Conservation (phyloP, 1,140 invertebrate species). For the Orchestia grillus region DNA sequence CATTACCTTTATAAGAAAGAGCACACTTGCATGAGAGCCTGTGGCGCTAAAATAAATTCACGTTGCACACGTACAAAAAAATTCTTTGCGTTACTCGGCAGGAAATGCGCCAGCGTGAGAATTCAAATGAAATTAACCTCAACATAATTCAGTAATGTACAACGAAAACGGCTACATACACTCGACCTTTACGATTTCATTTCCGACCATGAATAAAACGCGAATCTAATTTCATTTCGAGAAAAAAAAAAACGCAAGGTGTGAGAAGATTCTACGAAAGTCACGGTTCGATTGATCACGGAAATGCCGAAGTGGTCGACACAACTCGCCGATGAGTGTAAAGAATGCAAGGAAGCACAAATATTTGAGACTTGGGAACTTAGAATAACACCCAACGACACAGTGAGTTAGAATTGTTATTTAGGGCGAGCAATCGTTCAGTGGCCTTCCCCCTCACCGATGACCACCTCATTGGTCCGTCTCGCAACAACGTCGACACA, state of each 20-base stretch:
- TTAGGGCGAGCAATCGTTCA: too few species aligned
- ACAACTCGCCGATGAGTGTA: not conserved
- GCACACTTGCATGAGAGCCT: not conserved
- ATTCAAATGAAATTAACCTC: not conserved
- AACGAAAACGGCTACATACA: not conserved
- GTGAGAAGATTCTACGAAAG: not conserved
- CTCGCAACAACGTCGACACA: not conserved
- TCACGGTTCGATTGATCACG: not conserved
- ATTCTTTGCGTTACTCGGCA: not conserved
- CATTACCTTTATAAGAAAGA: not conserved
- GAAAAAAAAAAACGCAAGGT: not conserved
- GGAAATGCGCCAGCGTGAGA: not conserved
- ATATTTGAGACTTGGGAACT: too few species aligned
- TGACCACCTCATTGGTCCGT: too few species aligned
- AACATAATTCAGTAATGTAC: not conserved
- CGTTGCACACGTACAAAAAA: not conserved
- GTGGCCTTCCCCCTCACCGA: too few species aligned
- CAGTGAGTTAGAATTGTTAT: too few species aligned
- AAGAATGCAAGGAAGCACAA: too few species aligned
- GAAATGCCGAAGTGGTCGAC: not conserved
- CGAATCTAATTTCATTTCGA: not conserved
- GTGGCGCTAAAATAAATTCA: not conserved
- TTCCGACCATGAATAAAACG: not conserved
- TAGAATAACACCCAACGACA: too few species aligned
- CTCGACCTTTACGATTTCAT: not conserved